Evolutionary conservation across 2,888 invertebrate genomes (phyloP).

Genomic region (Hedychridium roseum): DNA sequence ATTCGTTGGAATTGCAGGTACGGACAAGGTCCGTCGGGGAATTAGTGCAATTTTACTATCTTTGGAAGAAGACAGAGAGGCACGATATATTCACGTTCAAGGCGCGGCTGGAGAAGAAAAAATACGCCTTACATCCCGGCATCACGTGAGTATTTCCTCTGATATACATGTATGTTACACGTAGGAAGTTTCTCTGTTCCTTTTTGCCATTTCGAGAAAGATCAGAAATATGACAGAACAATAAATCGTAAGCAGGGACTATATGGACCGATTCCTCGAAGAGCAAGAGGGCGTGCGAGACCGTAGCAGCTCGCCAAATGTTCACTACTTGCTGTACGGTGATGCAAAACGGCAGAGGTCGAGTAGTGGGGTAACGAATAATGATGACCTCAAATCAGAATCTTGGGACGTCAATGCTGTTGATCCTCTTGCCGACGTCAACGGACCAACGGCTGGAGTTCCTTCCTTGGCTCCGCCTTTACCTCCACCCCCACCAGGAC

Average conservation of each 20-base stretch:
- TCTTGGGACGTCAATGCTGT: conserved; percentile 50
- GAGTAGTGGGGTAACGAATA: conserved; percentile 41
- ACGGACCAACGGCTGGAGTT: conserved; percentile 19
- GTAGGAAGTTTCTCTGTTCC: conserved; percentile 3
- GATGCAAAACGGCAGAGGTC: conserved; percentile 58
- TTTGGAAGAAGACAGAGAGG: conserved; percentile 99
- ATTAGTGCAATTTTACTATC: conserved; percentile 93
- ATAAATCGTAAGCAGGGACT: conserved; percentile 70
- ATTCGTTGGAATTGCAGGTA: conserved; percentile 69
- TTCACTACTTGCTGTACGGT: conserved; percentile 63
- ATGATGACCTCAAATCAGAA: conserved; percentile 52
- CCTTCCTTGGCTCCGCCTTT: conserved; percentile 26
- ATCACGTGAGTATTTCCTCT: conserved; percentile 72
- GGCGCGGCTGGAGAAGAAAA: conserved; percentile 89
- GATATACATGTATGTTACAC: conserved; percentile 1
- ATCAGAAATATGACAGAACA: conserved; percentile 39
- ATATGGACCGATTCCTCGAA: conserved; percentile 91
- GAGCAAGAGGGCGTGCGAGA: conserved; percentile 79
- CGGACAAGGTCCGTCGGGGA: conserved; percentile 95
- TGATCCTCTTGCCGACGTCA: conserved; percentile 30
- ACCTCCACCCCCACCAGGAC: conserved; percentile 33
- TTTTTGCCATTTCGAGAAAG: conserved; percentile 28
- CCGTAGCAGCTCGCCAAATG: conserved; percentile 77
- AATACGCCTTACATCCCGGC: conserved; percentile 90
- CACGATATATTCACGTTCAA: conserved; percentile 93